Base-by-base conservation (phyloP, 2,113 vertebrate genomes). In the Channa argus region DNA sequence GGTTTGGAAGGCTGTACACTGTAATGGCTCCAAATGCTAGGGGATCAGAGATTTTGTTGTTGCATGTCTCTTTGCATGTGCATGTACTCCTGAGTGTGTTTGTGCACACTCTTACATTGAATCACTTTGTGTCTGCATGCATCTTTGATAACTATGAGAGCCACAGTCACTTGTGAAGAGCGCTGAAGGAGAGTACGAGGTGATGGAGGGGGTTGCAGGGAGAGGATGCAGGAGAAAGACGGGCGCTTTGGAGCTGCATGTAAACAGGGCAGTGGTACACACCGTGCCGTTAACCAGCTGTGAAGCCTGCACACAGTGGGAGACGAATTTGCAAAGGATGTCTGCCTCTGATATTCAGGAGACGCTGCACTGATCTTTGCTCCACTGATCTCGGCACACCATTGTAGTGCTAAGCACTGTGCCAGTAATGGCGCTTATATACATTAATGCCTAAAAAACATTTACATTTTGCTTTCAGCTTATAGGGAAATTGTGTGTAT, bases 211-310 rank as follows among this genome's bases (percentile, higher is more conserved):
- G 24, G 85, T 78, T 77, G 50, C 75, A 60, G 73, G 77, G 69
- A 67, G 67, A 69, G 52, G 77, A 80, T 70, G 66, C 66, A 71
- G 51, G 60, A 74, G 74, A 77, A 77, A 80, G 76, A 84, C 45
- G 71, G 74, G 84, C 59, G 83, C 76, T 90, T 92, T 81, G 83
- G 91, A 91, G 81, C 84, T 74, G 61, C 78, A 52, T 92, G 88
- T 92, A 91, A 94, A 93, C 90, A 94, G 89, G 92, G 77, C 78
- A 92, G 83, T 82, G 84, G 84, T 88, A 91, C 90, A 91, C 88
- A 86, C 89, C 63, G 93, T 84, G 89, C 89, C 74, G 92, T 91
- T 93, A 94, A 94, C 92, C 92, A 94, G 93, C 93, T 94, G 93
- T 93, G 92, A 94, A 94, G 91, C 89, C 86, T 83, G 82, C 87